Evolutionary conservation across 1,140 invertebrate genomes (phyloP).

Genomic region (Orius laevigatus): DNA sequence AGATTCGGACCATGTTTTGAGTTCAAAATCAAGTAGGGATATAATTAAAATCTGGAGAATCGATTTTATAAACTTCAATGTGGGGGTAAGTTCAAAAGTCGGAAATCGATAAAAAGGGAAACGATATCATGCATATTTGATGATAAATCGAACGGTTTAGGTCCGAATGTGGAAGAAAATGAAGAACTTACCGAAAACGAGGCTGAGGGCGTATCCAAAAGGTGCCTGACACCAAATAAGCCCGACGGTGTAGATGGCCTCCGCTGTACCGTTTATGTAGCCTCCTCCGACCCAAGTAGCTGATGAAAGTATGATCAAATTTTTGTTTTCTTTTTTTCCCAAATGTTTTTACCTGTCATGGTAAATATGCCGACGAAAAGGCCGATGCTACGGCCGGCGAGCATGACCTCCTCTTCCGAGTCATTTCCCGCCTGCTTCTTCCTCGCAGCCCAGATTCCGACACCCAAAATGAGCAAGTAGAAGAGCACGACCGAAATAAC

Average conservation of each 20-base stretch:
- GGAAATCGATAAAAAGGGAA: too few species aligned
- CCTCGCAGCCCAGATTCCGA: slow-evolving; percentile 88
- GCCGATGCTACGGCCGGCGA: slow-evolving; percentile 89
- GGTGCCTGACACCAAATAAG: slow-evolving; percentile 94
- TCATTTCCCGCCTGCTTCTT: slow-evolving; percentile 75
- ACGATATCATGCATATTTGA: too few species aligned
- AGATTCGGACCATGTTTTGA: too few species aligned
- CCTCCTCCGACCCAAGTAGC: slow-evolving; percentile 98
- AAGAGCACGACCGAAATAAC: slow-evolving; percentile 85
- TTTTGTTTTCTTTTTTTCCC: slow-evolving; percentile 1
- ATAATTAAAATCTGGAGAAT: too few species aligned
- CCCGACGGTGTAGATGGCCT: slow-evolving; percentile 81
- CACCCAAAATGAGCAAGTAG: slow-evolving; percentile 78
- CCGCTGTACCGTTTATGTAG: slow-evolving; percentile 96
- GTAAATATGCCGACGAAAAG: slow-evolving; percentile 94
- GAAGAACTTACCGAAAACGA: slow-evolving; percentile 65
- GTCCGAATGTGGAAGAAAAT: background rate
- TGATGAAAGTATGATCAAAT: slow-evolving; percentile 23
- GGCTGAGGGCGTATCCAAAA: slow-evolving; percentile 87
- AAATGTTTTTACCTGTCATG: slow-evolving; percentile 72
- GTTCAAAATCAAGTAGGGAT: too few species aligned
- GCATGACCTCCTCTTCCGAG: slow-evolving; percentile 90
- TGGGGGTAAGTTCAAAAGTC: too few species aligned
- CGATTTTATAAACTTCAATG: too few species aligned
- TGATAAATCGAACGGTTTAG: too few species aligned